Base-by-base conservation (phyloP, 37 sponge, comb jelly and placozoan species). In the Theonella swinhoei region DNA sequence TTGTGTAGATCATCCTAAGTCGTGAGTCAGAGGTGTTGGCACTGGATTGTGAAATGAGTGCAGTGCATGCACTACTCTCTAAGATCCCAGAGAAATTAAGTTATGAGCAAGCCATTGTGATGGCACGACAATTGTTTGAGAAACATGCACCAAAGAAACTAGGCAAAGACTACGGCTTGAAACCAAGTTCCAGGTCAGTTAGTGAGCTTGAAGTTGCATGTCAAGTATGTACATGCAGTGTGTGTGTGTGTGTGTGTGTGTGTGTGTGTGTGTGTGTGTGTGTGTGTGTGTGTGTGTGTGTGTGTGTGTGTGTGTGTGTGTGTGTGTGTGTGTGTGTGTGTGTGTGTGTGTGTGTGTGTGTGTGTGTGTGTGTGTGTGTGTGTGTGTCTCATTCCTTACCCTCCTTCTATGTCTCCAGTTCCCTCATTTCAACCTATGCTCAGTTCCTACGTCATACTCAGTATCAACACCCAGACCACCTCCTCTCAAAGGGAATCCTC, bases 11-110 rank as follows among this genome's bases (percentile, higher is more conserved):
- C 25, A 74, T 96, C 35, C 34, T 93, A 33, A 42, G 28, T 0
- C 83, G 87, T 19, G 54, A 88, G 19, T 60, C 89, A 1, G 89
- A 96, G 42, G 80, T 96, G 8, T 61, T 96, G 60, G 39, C 83
- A 0, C 70, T 90, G 38, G 88, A 90, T 31, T 96, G 96, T 90
- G 96, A 96, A 64, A 83, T 96, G 90, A 90, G 91, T 59, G 68
- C 83, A 0, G 94, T 96, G 0, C 96, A 96, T 64, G 74, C 81
- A 20, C 74, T 90, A 5, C 81, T 96, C 40, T 76, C 88, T 8
- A 74, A 81, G 25, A 47, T 92, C 1, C 88, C 93, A 7, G 62
- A 63, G 9, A 77, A 83, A 37, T 30, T 91, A 0, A 68, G 78
- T 72, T 91, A 85, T 58, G 95, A 94, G 68, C 42, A 31, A 26